Evolutionary conservation across 1,140 invertebrate species (phyloP), one percentile per base, ranked within the genome.

Genomic region (Drosophila pruinosa): DNA sequence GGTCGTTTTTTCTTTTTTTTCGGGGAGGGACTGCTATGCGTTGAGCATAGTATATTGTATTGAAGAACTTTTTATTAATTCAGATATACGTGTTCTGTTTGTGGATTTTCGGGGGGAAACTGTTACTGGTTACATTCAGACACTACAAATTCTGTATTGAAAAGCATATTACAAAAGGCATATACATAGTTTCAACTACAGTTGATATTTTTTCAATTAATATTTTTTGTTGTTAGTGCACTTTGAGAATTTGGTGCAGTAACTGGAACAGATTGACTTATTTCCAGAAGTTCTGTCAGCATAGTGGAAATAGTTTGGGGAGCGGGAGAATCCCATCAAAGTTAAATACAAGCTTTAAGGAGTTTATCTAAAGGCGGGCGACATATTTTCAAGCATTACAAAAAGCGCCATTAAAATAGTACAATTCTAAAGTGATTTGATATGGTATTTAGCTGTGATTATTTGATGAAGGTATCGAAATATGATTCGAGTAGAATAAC

Each of bases 81-180:
- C 38, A 43, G 43, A 78, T 43, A 82, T 70, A 67, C 59, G 78
- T 83, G 75, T 83, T 83, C 54, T 83, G 71, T 73, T 75, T 56
- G 64, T 58, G 70, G 48, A 38, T 31, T 15, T 22, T 21, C 53
- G 50, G 53, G 22, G 21, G 45, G 54, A 36, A 82, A 82, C 56
- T 69, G 68, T 75, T 71, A 50, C 43, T 43, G 52, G 56, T 77
- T 74, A 71, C 74, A 82, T 65, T 75, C 79, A 79, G 62, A 75
- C 31, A 78, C 75, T 83, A 83, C 64, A 10, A 61, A 67, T 64
- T 62, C 78, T 62, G 69, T 69, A 41, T 61, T 48, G 47, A 71
- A 61, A 82, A 81, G 69, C 78, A 73, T 57, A 17, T 57, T 54
- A 78, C 72, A 58, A 41, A 78, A 50, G 82, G 21, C 43, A 47